Base-by-base conservation (phyloP, 2,797 vertebrate species). In the Gadopsis marmoratus region DNA sequence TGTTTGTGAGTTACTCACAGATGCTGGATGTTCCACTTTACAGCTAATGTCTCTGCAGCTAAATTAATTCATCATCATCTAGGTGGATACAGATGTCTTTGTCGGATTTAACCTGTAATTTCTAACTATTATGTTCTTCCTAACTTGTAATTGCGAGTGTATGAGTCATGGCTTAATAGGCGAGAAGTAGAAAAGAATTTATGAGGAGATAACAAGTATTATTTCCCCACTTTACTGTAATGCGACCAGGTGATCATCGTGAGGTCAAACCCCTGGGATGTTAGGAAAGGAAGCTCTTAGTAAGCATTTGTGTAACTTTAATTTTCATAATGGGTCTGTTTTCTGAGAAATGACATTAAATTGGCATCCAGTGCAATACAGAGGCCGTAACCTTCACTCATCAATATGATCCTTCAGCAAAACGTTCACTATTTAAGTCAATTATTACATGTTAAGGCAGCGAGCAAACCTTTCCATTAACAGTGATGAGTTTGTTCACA, bases 91-190 rank as follows among this genome's bases (percentile, higher is more conserved):
- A 71, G 58, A 71, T 76, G 59, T 82, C 21, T 74, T 61, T 71
- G 61, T 81, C 23, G 21, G n/a, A 17, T 78, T 72, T 3, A 84
- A 68, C 71, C 71, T 79, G 0, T 88, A 71, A 88, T 89, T 85
- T 82, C 50, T 12, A 1, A 26, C 60, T 9, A 66, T 84, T 82
- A 53, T 56, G 16, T 29, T 74, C 61, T 72, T 70, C 76, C 74
- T 72, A 58, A 76, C 75, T 62, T 81, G 80, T 76, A 80, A 83
- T 80, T 85, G 72, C n/a, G 68, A 76, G 64, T 11, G 3, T 2
- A 13, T 88, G 86, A 89, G 70, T 88, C 85, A 89, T 2, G 55
- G 51, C 48, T 75, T 79, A 82, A 88, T 79, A 60, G 63, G 14
- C 4, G 10, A 64, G 75, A 26, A 71, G 71, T 14, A 35, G 62